Base-by-base conservation (phyloP, 2,888 invertebrate species). In the Eristalinus aeneus region DNA sequence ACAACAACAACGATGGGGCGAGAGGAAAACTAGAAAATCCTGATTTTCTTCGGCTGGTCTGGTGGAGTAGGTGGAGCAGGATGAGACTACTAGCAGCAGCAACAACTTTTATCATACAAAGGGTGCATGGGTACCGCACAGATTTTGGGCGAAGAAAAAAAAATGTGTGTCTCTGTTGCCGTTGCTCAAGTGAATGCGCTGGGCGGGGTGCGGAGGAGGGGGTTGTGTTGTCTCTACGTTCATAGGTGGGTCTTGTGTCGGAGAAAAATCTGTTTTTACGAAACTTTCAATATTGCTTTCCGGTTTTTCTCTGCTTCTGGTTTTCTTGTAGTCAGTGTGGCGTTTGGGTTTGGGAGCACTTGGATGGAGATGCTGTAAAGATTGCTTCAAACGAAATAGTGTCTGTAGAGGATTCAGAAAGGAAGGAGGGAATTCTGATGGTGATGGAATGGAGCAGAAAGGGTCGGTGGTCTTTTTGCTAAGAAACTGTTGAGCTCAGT, bases 1-100 rank as follows among this genome's bases (percentile, higher is more conserved):
- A 5, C 39, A 4, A 1, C 39, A 39, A 8, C 16, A 16, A 16
- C 46, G 16, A 46, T 16, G n/a, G n/a, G n/a, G 53, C 9, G 10
- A 46, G 16, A 67, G 80, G 68, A 72, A 71, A 81, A 86, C 85
- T 86, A 81, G 85, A 86, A 86, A 81, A 86, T 86, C 85, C 81
- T 72, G 85, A 86, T 77, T 86, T 80, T 60, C 72, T 68, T 63
- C 63, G 20, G 61, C 27, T 54, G 68, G 27, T 27, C 22, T 34
- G 61, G 0, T 56, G 32, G 9, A 22, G 20, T 34, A 31, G 72
- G 65, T 16, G 20, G 36, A 36, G 60, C 23, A 67, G 39, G 12
- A 31, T 27, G 54, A 36, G 9, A 20, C n/a, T n/a, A n/a, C 39
- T 16, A 46, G n/a, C 16, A 16, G 16, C 46, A 46, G 46, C 46